These are phyloP conservation scores for Archips xylosteana DNA, from an alignment of 2,888 invertebrate genomes.

Conservation along the genomic window DNA sequence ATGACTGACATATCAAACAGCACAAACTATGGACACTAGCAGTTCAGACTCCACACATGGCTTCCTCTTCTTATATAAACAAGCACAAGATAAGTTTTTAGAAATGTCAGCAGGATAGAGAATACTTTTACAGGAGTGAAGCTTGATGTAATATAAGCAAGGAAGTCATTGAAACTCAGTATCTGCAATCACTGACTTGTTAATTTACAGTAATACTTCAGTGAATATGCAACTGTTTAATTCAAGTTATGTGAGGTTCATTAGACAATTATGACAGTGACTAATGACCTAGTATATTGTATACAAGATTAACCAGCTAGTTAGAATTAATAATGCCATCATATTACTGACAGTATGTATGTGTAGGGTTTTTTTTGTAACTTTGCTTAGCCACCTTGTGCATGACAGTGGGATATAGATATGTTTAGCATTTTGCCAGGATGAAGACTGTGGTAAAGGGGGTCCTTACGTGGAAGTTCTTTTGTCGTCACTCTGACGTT, in stretches of 20 bases:
- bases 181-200: background rate
- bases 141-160: background rate
- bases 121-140: too few species aligned
- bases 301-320: background rate
- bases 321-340: background rate
- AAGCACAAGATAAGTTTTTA: too few species aligned
- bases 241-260: background rate
- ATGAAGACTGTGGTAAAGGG: background rate
- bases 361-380: background rate
- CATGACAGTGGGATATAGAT: background rate
- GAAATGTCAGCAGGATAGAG: too few species aligned
- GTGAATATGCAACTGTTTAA: background rate
- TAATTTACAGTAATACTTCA: background rate
- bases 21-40: too few species aligned
- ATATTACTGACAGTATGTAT: background rate
- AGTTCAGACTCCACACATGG: too few species aligned
- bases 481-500: conserved; percentile 84
- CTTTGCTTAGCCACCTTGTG: background rate
- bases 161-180: background rate
- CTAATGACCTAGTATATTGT: background rate
- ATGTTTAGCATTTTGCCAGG: background rate
- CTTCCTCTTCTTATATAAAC: too few species aligned
- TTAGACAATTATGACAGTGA: background rate
- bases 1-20: too few species aligned
- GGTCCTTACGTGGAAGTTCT: conserved; percentile 80